phyloP scores from a whole-genome alignment of 2,797 vertebrate species.

The Florisuga fusca region DNA sequence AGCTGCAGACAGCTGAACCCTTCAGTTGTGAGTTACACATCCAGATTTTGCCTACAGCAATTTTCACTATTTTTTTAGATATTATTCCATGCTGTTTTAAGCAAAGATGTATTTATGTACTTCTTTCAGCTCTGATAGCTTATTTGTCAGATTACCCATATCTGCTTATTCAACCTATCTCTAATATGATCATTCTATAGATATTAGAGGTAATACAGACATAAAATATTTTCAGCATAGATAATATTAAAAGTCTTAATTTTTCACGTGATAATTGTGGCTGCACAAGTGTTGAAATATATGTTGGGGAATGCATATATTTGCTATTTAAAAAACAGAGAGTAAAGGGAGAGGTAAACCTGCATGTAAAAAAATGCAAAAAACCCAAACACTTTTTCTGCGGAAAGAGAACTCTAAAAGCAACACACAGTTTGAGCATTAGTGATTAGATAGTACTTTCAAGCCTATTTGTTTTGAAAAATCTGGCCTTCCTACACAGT shows the following conservation, averaged over 20 bases:
- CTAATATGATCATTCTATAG: neutral
- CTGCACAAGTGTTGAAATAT: neutral
- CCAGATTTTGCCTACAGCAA: neutral
- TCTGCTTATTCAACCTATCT: neutral
- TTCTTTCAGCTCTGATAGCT: neutral
- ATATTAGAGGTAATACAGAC: neutral
- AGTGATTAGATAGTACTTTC: conserved; percentile 41
- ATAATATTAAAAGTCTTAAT: neutral
- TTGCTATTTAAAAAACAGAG: neutral
- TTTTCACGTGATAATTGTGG: conserved; percentile 26
- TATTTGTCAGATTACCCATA: neutral
- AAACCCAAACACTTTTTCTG: neutral
- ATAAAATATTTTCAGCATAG: neutral
- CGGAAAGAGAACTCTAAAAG: neutral
- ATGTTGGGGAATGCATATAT: neutral
- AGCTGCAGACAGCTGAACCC: neutral
- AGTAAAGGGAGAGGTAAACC: neutral
- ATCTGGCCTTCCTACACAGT: conserved; percentile 45
- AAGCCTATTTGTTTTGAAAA: conserved; percentile 62
- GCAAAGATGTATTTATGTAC: neutral
- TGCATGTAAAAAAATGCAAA: neutral
- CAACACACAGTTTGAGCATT: conserved; percentile 34
- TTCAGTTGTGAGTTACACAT: neutral
- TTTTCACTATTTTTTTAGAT: neutral
- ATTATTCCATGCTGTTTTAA: neutral